Evolutionary conservation across 2,113 vertebrate genomes (phyloP).

Genomic region (Gallinago media): DNA sequence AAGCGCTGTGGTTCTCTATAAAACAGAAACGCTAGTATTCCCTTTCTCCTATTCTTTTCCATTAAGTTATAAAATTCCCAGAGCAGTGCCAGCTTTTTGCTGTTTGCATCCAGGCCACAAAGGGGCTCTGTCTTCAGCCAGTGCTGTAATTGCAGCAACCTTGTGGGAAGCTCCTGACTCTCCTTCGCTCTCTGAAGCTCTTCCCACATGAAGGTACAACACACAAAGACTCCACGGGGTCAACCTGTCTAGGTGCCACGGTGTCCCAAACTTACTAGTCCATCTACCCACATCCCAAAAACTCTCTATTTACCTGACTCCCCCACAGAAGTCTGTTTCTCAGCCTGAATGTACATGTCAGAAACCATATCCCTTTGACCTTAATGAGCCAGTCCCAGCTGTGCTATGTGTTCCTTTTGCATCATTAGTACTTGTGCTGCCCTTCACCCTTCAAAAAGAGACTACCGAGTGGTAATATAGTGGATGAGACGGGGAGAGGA

Average conservation of each 20-base stretch:
- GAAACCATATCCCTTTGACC: not conserved
- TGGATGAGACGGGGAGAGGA: not conserved
- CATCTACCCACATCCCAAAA: not conserved
- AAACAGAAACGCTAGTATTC: not conserved
- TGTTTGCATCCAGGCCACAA: not conserved
- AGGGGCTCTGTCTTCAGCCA: not conserved
- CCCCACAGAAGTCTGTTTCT: fast-evolving
- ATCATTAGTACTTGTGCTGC: not conserved
- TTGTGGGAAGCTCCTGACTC: not conserved
- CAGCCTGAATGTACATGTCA: not conserved
- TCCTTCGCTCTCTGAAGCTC: not conserved
- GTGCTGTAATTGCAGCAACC: not conserved
- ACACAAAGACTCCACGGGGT: not conserved
- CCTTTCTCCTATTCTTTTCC: not conserved
- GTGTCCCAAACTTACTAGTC: not conserved
- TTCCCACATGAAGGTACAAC: not conserved
- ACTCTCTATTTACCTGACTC: not conserved
- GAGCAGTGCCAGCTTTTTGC: not conserved
- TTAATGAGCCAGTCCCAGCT: not conserved
- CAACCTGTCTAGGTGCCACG: not conserved
- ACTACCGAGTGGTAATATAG: not conserved
- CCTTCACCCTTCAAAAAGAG: not conserved
- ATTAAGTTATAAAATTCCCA: not conserved
- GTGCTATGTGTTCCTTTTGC: not conserved
- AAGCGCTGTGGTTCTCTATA: fast-evolving